These are phyloP conservation scores for Rapana venosa DNA, from an alignment of 2,888 invertebrate genomes.

Conservation along the genomic window DNA sequence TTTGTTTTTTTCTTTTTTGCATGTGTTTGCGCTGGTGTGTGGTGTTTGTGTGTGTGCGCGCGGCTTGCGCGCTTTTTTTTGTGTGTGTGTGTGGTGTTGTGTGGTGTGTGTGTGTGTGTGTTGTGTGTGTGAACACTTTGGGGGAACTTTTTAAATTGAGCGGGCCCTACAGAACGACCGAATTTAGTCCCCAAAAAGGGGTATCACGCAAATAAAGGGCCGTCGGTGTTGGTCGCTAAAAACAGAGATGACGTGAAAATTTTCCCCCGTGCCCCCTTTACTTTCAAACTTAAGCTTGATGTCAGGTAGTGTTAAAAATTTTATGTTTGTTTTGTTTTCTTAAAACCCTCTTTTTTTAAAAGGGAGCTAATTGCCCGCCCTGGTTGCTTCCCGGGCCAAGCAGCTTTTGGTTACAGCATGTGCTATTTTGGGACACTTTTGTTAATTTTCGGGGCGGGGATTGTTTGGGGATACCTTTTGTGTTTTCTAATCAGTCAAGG, in stretches of 20 bases:
- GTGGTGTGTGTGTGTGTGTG: no score
- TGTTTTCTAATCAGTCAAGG: no score
- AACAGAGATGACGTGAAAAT: constrained; percentile 40
- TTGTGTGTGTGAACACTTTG: no score
- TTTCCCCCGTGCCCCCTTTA: constrained; percentile 25
- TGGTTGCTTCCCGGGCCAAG: no score
- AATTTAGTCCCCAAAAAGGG: constrained; percentile 41
- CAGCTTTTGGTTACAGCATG: no score
- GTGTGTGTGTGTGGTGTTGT: neutral
- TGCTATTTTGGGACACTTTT: no score
- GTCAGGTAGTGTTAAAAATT: constrained; percentile 22
- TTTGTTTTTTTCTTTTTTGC: neutral
- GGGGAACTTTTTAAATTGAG: neutral
- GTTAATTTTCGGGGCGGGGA: no score
- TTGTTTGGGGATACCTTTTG: no score
- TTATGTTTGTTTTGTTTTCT: no score
- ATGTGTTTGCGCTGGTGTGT: neutral
- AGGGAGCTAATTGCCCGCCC: no score
- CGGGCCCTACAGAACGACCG: constrained; percentile 37
- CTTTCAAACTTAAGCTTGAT: constrained; percentile 29
- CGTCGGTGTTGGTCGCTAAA: constrained; percentile 37
- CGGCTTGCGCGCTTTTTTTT: no score
- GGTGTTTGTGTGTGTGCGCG: neutral
- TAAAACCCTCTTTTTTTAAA: no score
- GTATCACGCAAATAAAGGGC: constrained; percentile 33